phyloP scores from a whole-genome alignment of 2,888 invertebrate species.

The Pimpla rufipes region DNA sequence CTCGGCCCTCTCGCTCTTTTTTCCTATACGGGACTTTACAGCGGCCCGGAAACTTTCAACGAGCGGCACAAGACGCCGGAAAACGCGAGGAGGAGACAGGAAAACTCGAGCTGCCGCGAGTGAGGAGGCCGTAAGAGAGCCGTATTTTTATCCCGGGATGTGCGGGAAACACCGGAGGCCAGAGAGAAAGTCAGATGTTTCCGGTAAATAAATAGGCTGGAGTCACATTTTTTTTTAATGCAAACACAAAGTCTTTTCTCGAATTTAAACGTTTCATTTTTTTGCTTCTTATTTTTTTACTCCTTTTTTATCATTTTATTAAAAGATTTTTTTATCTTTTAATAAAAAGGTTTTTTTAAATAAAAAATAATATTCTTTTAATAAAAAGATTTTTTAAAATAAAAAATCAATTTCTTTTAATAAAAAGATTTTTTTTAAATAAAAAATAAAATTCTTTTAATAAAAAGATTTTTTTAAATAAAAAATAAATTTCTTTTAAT shows the following conservation, averaged over 20 bases:
- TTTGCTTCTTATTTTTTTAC: no score
- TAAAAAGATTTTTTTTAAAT: no score
- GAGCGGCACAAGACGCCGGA: constrained; percentile 28
- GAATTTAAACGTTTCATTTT: background rate
- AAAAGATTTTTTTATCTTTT: no score
- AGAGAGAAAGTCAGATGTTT: background rate
- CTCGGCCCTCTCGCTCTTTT: constrained; percentile 4
- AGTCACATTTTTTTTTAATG: background rate
- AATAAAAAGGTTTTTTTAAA: no score
- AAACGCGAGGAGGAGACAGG: constrained; percentile 45
- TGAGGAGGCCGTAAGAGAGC: constrained; percentile 25
- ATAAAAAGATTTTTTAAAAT: no score
- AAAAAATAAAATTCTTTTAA: no score
- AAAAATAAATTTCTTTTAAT: no score
- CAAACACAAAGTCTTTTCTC: background rate
- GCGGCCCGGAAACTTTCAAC: constrained; percentile 50
- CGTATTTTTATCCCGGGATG: constrained; percentile 32
- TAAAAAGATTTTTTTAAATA: no score
- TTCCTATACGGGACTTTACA: constrained; percentile 28
- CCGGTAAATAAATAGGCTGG: constrained; percentile 1
- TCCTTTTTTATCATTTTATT: no score
- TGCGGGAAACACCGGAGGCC: background rate
- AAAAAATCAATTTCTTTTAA: no score
- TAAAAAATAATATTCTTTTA: no score
- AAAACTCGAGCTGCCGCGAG: constrained; percentile 52